phyloP scores from a whole-genome alignment of 1,140 invertebrate genomes.

The Pseudomyrmex flavicornis region DNA sequence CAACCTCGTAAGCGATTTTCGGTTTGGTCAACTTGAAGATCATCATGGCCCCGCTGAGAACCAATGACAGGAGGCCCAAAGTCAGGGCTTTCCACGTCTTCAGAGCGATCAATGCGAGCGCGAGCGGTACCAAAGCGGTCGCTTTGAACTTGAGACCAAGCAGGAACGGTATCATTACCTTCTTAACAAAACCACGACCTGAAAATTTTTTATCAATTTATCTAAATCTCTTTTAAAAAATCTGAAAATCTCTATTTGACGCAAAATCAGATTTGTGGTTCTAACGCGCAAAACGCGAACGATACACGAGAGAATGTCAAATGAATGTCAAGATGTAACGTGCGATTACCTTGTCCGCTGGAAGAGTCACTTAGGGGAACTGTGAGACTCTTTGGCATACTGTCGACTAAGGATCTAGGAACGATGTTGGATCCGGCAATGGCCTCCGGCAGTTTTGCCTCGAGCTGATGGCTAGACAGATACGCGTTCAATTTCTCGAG shows the following conservation, averaged over 20 bases:
- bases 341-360: slow-evolving; percentile 86
- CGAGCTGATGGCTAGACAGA: slow-evolving; percentile 82
- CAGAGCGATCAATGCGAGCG: slow-evolving; percentile 92
- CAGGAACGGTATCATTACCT: slow-evolving; percentile 93
- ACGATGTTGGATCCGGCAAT: slow-evolving; percentile 84
- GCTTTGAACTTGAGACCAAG: slow-evolving; percentile 94
- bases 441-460: slow-evolving; percentile 83
- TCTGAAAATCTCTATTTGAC: no score
- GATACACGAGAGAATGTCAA: background rate
- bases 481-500: slow-evolving; percentile 84
- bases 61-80: slow-evolving; percentile 92
- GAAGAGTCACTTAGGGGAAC: slow-evolving; percentile 88
- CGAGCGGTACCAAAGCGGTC: slow-evolving; percentile 91
- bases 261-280: no score
- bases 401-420: slow-evolving; percentile 88
- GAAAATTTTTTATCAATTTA: slow-evolving; percentile 66
- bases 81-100: slow-evolving; percentile 95
- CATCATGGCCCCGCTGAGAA: slow-evolving; percentile 91
- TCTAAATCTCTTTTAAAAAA: no score
- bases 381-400: slow-evolving; percentile 88
- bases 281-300: background rate
- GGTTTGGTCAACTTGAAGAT: slow-evolving; percentile 94
- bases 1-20: slow-evolving; percentile 92
- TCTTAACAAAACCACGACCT: slow-evolving; percentile 93
- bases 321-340: background rate